Percentiles rank a stretch among this genome's conserved stretches.
phyloP scores from a whole-genome alignment of 2,888 invertebrate genomes.

The Laothoe populi region DNA sequence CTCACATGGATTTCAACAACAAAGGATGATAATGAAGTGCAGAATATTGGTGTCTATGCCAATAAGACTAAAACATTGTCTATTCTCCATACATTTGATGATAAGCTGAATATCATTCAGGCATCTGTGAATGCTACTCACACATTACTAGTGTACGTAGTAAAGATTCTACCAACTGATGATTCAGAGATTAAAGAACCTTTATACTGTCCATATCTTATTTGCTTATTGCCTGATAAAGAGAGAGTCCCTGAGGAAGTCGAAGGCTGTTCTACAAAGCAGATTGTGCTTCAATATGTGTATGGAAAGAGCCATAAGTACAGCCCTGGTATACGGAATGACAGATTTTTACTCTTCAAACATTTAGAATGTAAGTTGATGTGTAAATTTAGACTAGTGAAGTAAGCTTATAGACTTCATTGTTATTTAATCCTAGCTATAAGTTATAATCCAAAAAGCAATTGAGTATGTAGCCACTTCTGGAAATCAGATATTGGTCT shows the following conservation, averaged over 20 bases:
- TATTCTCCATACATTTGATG: slow-evolving; percentile 86
- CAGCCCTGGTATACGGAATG: slow-evolving; percentile 80
- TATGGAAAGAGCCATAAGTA: slow-evolving; percentile 85
- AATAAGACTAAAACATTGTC: slow-evolving; percentile 85
- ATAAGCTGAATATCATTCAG: slow-evolving; percentile 89
- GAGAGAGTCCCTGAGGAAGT: slow-evolving; percentile 62
- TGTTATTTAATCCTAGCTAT: no score
- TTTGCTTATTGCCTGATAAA: slow-evolving; percentile 82
- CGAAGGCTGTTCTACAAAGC: slow-evolving; percentile 86
- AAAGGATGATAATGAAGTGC: slow-evolving; percentile 54
- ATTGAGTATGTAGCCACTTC: no score
- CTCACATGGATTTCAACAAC: slow-evolving; percentile 86
- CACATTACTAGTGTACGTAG: slow-evolving; percentile 88
- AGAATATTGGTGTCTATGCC: slow-evolving; percentile 86
- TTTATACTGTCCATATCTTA: slow-evolving; percentile 87
- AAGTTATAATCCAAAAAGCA: no score
- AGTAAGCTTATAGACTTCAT: background rate
- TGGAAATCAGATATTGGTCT: no score
- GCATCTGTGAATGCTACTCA: slow-evolving; percentile 90
- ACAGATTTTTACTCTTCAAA: slow-evolving; percentile 89
- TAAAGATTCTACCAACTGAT: slow-evolving; percentile 79
- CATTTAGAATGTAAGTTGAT: slow-evolving; percentile 90
- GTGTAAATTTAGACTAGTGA: background rate
- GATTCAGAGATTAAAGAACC: slow-evolving; percentile 60
- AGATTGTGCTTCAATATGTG: slow-evolving; percentile 92